Percentiles rank a stretch among this genome's conserved stretches.
phyloP scores from a whole-genome alignment of 2,113 vertebrate genomes.

The Corvus hawaiiensis region DNA sequence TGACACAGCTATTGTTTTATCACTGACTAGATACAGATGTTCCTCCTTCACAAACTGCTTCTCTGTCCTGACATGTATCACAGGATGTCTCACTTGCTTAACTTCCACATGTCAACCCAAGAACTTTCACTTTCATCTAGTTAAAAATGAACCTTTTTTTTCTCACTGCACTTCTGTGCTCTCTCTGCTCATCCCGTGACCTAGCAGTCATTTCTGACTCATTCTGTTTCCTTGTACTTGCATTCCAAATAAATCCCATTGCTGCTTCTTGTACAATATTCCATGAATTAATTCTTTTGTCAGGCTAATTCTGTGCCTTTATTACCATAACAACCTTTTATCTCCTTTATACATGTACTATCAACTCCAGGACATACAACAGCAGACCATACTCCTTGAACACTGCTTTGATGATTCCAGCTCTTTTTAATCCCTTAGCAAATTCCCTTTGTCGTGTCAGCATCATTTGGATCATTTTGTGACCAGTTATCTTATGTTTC shows the following conservation, averaged over 20 bases:
- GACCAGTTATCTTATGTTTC: not conserved
- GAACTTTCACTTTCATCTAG: not conserved
- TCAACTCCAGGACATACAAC: not conserved
- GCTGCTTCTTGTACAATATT: not conserved
- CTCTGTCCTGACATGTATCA: not conserved
- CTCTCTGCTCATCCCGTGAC: not conserved
- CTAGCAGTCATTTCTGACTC: not conserved
- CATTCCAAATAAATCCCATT: conserved; percentile 11
- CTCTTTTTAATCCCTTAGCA: not conserved
- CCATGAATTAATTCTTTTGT: not conserved
- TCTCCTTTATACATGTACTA: not conserved
- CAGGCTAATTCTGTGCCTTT: conserved; percentile 5
- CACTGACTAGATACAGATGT: not conserved
- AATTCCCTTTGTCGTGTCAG: not conserved
- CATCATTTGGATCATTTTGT: not conserved
- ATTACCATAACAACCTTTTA: conserved; percentile 4
- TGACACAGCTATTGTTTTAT: not conserved
- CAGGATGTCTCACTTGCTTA: not conserved
- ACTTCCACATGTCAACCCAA: not conserved
- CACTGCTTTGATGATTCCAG: not conserved
- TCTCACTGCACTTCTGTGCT: not conserved
- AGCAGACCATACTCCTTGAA: not conserved
- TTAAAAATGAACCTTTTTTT: not conserved
- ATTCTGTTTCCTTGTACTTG: conserved; percentile 9
- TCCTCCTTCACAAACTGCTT: not conserved